Percentiles rank a stretch among this genome's conserved stretches.
Conservation (phyloP, 2,113 vertebrate genomes). For the Chloroceryle aenea region DNA sequence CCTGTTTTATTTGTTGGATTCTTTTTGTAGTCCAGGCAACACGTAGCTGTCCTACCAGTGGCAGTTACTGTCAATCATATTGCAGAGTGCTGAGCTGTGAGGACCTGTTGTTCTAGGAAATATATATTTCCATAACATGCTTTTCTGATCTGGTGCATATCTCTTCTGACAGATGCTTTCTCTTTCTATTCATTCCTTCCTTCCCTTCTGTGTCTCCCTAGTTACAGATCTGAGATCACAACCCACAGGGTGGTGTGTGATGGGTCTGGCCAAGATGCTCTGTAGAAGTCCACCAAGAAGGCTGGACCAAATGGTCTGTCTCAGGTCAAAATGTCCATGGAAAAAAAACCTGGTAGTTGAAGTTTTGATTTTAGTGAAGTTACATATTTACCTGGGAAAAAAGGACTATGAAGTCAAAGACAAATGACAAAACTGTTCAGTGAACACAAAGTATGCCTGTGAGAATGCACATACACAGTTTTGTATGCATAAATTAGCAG, state of each 20-base stretch:
- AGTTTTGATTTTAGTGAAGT: neutral
- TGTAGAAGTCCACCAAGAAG: neutral
- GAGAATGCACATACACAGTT: neutral
- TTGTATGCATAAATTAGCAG: neutral
- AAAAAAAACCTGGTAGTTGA: neutral
- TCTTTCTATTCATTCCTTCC: neutral
- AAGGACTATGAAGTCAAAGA: neutral
- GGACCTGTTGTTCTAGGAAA: neutral
- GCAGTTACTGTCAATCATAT: neutral
- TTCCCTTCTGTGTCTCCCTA: neutral
- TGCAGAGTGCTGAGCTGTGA: neutral
- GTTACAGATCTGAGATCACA: neutral
- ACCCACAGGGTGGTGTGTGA: neutral
- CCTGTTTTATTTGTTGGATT: neutral
- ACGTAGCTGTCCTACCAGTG: neutral
- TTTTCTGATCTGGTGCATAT: neutral
- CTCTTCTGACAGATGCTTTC: neutral
- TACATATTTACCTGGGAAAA: neutral
- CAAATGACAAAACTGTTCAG: neutral
- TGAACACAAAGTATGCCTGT: neutral
- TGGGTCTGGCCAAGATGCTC: neutral
- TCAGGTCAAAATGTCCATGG: neutral
- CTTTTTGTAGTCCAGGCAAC: neutral
- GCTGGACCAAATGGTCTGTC: neutral
- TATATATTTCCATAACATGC: neutral